Evolutionary conservation across 2,797 vertebrate species (phyloP).

Genomic region (Tokudaia tokunoshimensis): DNA sequence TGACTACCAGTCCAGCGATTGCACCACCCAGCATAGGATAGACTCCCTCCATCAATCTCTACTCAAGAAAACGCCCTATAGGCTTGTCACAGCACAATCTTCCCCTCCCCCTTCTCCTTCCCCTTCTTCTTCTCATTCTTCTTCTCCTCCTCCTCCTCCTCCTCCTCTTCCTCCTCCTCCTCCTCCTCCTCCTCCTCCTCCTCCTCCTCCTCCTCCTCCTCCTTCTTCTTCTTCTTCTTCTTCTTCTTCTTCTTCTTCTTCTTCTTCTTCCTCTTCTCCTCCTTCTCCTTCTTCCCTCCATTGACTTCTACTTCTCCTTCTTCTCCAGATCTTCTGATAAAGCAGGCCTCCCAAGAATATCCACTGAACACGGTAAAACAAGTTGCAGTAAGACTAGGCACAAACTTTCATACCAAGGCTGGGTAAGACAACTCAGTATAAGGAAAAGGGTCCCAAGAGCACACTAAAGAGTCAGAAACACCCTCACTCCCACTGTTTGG

Average conservation of each 20-base stretch:
- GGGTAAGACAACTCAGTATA: not conserved
- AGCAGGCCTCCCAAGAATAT: accelerated
- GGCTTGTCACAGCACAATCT: not conserved
- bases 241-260: no score
- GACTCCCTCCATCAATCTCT: no score
- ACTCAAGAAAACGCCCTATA: not conserved
- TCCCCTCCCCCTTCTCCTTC: no score
- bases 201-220: not conserved
- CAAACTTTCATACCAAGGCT: not conserved
- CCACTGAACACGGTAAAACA: not conserved
- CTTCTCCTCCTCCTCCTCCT: no score
- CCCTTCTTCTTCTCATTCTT: no score
- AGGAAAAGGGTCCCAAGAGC: no score
- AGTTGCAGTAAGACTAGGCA: not conserved
- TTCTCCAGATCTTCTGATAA: not conserved
- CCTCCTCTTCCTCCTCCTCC: no score
- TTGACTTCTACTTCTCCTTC: not conserved
- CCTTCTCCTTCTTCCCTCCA: not conserved
- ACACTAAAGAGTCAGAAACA: not conserved
- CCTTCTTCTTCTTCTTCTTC: no score
- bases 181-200: accelerated
- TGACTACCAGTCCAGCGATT: not conserved
- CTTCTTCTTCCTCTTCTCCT: not conserved
- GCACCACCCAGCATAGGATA: not conserved
- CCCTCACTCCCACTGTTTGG: not conserved